Base-by-base conservation (phyloP, 2,888 invertebrate species). In the Eupithecia subumbrata region DNA sequence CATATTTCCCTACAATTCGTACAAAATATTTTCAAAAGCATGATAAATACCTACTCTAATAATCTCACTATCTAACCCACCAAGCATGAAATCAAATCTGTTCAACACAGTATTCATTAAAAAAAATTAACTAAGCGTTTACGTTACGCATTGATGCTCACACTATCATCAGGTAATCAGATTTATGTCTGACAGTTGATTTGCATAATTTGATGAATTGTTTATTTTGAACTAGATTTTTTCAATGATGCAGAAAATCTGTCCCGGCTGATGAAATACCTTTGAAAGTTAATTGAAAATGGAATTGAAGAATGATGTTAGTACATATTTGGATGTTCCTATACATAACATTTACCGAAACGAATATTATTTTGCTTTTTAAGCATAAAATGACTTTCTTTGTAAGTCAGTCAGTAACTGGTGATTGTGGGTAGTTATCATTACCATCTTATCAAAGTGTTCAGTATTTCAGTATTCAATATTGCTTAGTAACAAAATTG, bases 1-100 rank as follows among this genome's bases (percentile, higher is more conserved):
- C 9, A 5, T 25, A 25, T 14, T 25, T 14, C 60, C 25, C 60
- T 14, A 25, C 25, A 25, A 5, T 25, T 25, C 25, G 12, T 12
- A 60, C 22, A 14, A 60, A 60, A 5, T 9, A 25, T 60, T 60
- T 25, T 25, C 25, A 25, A 11, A 56, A 56, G 22, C 11, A 22
- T 56, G 56, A 22, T 56, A 56, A 56, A n/a, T 56, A 56, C 22
- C 9, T 56, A 11, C 16, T 16, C 0, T 14, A 43, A 3, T 56
- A 60, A 25, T 60, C 22, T 60, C 60, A 25, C 22, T 60, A 60
- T 60, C 60, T 60, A 60, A 60, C 16, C 84, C 84, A 86, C 75
- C 82, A 76, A 80, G 85, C 85, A 82, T 87, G 85, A 84, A 86
- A 83, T 81, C 75, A 81, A 78, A 82, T 78, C 75, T 78, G 78